These are phyloP conservation scores for Chaetophractus vellerosus DNA, from an alignment of 2,797 vertebrate species.

Conservation along the genomic window DNA sequence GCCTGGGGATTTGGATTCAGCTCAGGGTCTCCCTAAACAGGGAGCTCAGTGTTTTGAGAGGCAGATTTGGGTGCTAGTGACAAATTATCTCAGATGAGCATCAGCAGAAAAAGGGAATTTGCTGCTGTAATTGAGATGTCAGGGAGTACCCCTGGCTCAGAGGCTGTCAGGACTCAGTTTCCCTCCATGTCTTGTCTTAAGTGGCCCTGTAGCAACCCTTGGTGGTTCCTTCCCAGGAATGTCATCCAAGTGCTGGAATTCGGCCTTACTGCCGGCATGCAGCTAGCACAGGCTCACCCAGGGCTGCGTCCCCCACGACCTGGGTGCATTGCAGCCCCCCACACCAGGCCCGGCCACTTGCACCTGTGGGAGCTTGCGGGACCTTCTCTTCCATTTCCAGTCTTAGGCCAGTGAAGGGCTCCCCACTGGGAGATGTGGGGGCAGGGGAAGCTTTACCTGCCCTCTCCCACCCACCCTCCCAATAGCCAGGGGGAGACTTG, in stretches of 20 bases:
- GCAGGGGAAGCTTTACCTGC: background rate
- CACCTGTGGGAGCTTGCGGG: background rate
- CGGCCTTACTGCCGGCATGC: background rate
- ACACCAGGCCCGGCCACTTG: background rate
- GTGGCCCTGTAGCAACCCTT: background rate
- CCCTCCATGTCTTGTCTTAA: background rate
- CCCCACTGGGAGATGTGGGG: no score
- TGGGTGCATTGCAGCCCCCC: accelerated
- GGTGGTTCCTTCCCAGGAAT: background rate
- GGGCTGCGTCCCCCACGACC: background rate
- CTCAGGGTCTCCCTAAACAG: background rate
- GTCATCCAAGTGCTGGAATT: background rate
- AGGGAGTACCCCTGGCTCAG: background rate
- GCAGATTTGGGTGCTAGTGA: background rate
- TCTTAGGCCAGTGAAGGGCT: background rate
- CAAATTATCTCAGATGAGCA: background rate
- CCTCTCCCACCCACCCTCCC: no score
- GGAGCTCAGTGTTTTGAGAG: background rate
- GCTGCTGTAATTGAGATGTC: background rate
- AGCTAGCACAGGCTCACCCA: no score
- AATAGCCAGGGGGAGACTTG: background rate
- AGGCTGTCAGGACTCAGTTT: background rate
- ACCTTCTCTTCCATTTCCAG: background rate
- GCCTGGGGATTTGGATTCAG: background rate
- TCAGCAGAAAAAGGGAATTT: background rate